Evolutionary conservation across 1,140 invertebrate species (phyloP), one percentile per base, ranked within the genome.

Genomic region (Meloidogyne hapla): DNA sequence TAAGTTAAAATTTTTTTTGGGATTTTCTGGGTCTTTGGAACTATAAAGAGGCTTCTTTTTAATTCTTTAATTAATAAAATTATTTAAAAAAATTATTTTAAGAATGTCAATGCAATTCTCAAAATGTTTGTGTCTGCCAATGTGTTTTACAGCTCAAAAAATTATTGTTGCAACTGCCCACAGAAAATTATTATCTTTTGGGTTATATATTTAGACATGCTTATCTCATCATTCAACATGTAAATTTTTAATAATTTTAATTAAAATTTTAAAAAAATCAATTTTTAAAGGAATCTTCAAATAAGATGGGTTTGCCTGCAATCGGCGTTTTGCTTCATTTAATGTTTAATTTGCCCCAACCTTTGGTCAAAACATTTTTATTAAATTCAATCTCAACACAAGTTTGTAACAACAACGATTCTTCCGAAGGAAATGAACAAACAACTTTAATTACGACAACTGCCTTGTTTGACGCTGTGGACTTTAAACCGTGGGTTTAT

Each of bases 171-270:
- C 25, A 73, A 42, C 66, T 85, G 40, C 83, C 83, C 8, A 56
- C 18, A 25, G 79, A 83, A 71, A 85, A 83, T 28, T 85, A 83
- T 65, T 56, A 74, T 75, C 69, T 83, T 21, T 65, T 83, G 6
- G 83, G 73, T 21, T 85, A 83, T 65, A 79, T 83, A 26, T 83
- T 85, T 65, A 61, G 69, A 38, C 81, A 85, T 64, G 75, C 78
- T 2, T 79, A 85, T 61, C 23, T 70, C 63, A 77, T 83, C n/a
- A 71, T 83, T 45, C 26, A 81, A 64, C 38, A 84, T 40, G 83
- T 83, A 62, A 33, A 33, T 6, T 6, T 0, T 33, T 33, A 33
- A 33, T 6, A 33, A 6, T 70, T 15, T 61, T 26, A 5, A 70
- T 23, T 23, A 12, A 38, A 10, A 15, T 13, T 79, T 79, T 18